phyloP scores from a whole-genome alignment of 2,888 invertebrate species.

The Caenorhabditis uteleia region DNA sequence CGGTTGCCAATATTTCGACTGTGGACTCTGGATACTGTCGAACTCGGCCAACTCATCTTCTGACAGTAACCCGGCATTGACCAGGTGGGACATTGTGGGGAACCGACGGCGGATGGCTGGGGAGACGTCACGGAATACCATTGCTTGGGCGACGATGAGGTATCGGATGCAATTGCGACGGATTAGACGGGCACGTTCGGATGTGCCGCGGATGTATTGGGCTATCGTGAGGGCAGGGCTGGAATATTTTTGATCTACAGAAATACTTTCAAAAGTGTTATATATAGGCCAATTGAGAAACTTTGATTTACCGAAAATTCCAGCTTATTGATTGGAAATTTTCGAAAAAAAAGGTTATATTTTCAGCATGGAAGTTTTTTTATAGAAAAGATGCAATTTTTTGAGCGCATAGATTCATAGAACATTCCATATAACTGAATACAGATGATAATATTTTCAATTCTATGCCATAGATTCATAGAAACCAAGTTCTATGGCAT shows the following conservation, averaged over 20 bases:
- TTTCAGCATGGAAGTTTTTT: too few relatives aligned
- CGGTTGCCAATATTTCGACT: conserved; percentile 62
- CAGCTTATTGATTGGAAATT: neutral
- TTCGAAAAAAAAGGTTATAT: too few relatives aligned
- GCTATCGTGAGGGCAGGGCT: conserved; percentile 57
- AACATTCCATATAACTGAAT: too few relatives aligned
- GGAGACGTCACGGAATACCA: conserved; percentile 57
- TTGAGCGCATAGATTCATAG: too few relatives aligned
- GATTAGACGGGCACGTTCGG: conserved; percentile 51
- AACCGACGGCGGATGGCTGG: conserved; percentile 58
- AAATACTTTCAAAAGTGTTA: neutral
- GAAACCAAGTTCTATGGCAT: too few relatives aligned
- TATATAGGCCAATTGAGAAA: neutral
- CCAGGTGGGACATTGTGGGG: conserved; percentile 61
- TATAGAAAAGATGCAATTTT: too few relatives aligned
- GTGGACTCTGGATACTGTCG: conserved; percentile 54
- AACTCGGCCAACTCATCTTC: conserved; percentile 56
- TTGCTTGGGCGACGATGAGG: conserved; percentile 54
- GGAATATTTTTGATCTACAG: neutral
- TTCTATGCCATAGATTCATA: too few relatives aligned
- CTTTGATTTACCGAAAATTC: neutral
- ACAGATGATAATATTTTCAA: too few relatives aligned
- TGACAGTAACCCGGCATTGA: conserved; percentile 57
- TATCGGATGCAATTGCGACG: conserved; percentile 62
- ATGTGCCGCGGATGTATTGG: conserved; percentile 49